These are phyloP conservation scores for Glyphotaelius pellucidus DNA, from an alignment of 2,888 invertebrate genomes.

Conservation along the genomic window DNA sequence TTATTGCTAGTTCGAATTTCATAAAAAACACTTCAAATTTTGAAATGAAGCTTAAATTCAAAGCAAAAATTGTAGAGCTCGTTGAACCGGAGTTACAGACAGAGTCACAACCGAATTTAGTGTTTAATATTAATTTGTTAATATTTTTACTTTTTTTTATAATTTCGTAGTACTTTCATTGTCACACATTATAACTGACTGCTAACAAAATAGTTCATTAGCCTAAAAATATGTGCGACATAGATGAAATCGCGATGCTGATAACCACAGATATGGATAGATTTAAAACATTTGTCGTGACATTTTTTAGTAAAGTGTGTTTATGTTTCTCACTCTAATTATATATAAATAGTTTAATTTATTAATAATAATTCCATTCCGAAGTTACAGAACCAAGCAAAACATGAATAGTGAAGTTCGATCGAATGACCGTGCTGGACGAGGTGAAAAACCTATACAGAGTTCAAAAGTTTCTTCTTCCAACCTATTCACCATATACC, in stretches of 20 bases:
- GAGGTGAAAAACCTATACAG: slow-evolving; percentile 67
- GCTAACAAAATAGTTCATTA: background rate
- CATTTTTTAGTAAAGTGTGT: background rate
- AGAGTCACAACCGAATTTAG: no score
- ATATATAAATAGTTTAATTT: background rate
- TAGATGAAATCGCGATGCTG: background rate
- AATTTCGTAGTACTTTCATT: no score
- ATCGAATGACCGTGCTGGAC: slow-evolving; percentile 37
- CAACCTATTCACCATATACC: slow-evolving; percentile 67
- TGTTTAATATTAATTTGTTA: no score
- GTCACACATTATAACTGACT: no score
- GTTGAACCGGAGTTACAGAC: no score
- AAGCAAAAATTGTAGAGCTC: no score
- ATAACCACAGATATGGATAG: background rate
- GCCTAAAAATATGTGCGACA: background rate
- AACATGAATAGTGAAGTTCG: slow-evolving; percentile 36
- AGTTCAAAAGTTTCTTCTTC: slow-evolving; percentile 70
- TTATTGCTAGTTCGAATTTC: no score
- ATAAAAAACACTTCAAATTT: no score
- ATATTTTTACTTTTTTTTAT: no score
- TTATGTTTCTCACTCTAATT: background rate
- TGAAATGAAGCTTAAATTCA: no score
- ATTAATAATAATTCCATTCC: background rate
- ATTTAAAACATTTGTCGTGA: background rate
- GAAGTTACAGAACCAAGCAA: background rate